Percentiles rank a stretch among this genome's conserved stretches.
Evolutionary conservation across 2,797 vertebrate species (phyloP).

Genomic region (Hydrolagus colliei): DNA sequence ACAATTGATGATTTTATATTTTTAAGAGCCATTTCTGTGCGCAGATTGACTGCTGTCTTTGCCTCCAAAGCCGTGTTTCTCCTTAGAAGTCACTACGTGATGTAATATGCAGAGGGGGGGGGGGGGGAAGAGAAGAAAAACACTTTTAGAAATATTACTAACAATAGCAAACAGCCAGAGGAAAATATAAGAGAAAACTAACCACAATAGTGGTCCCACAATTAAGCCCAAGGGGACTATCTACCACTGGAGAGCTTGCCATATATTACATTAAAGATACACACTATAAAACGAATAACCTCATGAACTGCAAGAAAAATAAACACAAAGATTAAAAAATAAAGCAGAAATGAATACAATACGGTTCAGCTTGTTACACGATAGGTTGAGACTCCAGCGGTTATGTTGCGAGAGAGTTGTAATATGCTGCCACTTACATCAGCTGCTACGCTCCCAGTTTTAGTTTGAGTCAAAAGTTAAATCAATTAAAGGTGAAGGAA

Average conservation of each 20-base stretch:
- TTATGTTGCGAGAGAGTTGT: neutral
- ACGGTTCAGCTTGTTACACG: neutral
- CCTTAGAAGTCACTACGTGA: too few species aligned
- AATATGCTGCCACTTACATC: neutral
- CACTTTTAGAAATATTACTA: neutral
- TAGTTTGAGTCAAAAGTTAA: neutral
- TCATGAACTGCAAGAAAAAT: neutral
- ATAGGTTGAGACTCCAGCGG: neutral
- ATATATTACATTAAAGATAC: neutral
- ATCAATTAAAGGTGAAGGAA: neutral
- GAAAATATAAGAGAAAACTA: neutral
- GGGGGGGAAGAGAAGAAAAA: too few species aligned
- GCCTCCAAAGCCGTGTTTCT: too few species aligned
- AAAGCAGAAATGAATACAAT: neutral
- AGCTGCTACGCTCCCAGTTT: conserved; percentile 1
- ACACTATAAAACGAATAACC: neutral
- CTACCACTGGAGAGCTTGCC: neutral
- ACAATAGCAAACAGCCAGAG: neutral
- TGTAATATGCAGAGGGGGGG: too few species aligned
- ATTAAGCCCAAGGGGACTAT: neutral
- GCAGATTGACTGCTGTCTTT: too few species aligned
- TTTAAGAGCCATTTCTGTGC: too few species aligned
- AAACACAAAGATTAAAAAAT: neutral
- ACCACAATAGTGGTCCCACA: neutral
- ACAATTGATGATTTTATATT: too few species aligned